Evolutionary conservation across 2,113 vertebrate genomes (phyloP), one percentile per base, ranked within the genome.

Genomic region (Abramis brama): DNA sequence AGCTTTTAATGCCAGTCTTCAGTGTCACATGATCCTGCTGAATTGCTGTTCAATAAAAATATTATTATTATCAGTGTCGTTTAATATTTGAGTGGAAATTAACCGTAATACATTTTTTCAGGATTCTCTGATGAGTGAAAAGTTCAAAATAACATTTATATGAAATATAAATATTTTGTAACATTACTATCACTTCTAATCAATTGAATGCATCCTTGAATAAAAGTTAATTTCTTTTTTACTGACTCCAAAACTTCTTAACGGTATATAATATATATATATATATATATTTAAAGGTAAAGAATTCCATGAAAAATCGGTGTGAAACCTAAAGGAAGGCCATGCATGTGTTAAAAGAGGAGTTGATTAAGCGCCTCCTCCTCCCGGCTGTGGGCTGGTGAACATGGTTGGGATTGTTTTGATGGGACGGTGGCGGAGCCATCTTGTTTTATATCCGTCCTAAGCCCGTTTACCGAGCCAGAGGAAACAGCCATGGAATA

Each of bases 341-440:
- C 73, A 1, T 23, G 33, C 39, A 8, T 50, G 43, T 47, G 13
- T 50, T 75, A 47, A 47, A 8, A 4, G 71, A 27, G 43, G 43
- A 13, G 43, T 4, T 45, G 43, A 75, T 33, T 19, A 55, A 36
- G 45, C 80, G 5, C 62, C 80, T 82, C 64, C 77, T 79, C 77
- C 45, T 45, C 45, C n/a, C 45, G 43, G 17, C 60, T 81, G 30
- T 83, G 89, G 21, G 52, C 86, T 50, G 60, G 79, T n/a, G 80
- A 82, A 82, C 87, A 76, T 92, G 93, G 91, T 93, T 91, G 91
- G 92, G 93, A 94, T 94, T 95, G 94, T 95, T 95, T 92, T 94
- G 94, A 94, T 94, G 91, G 86, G 91, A 93, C 62, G 12, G 55
- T 88, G 89, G 90, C 90, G 93, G 91, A 75, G 94, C 95, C 96